Evolutionary conservation across 1,140 invertebrate species (phyloP).

Genomic region (Leucophenga varia): DNA sequence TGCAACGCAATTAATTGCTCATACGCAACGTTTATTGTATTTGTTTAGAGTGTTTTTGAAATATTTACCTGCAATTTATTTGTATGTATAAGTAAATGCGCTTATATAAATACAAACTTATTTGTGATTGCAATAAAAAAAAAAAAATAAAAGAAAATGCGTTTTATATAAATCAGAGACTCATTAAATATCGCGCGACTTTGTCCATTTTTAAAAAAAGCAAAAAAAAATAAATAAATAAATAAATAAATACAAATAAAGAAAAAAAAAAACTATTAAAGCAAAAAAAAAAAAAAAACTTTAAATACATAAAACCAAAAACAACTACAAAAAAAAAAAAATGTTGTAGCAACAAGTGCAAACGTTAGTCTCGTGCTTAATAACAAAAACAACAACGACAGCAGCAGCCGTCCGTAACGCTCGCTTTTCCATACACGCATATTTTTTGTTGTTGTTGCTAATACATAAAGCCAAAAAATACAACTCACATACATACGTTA

Average conservation of each 20-base stretch:
- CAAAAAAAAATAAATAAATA: slow-evolving; percentile 23
- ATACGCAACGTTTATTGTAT: slow-evolving; percentile 3
- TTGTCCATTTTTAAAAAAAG: slow-evolving; percentile 16
- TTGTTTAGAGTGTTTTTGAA: slow-evolving; percentile 13
- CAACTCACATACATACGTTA: neutral
- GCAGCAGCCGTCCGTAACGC: too few species aligned
- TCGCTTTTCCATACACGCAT: too few species aligned
- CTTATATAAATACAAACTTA: neutral
- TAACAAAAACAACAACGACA: too few species aligned
- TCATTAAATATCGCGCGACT: slow-evolving; percentile 48
- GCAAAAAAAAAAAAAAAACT: slow-evolving; percentile 21
- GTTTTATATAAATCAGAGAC: slow-evolving; percentile 34
- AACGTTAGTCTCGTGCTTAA: slow-evolving; percentile 26
- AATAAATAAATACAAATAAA: slow-evolving; percentile 18
- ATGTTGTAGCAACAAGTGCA: too few species aligned
- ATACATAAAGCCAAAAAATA: too few species aligned
- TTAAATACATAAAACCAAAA: too few species aligned
- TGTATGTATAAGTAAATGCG: slow-evolving; percentile 5
- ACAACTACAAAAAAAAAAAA: too few species aligned
- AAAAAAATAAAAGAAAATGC: slow-evolving; percentile 38
- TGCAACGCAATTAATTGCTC: slow-evolving; percentile 13
- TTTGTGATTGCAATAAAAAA: slow-evolving; percentile 30
- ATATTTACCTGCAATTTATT: slow-evolving; percentile 5
- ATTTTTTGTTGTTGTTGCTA: too few species aligned
- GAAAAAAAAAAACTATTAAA: slow-evolving; percentile 20